A percentile compares a stretch with the other conserved stretches of the same genome.
Conservation (phyloP, 2,113 vertebrate genomes). For the Lucifuga dentata region DNA sequence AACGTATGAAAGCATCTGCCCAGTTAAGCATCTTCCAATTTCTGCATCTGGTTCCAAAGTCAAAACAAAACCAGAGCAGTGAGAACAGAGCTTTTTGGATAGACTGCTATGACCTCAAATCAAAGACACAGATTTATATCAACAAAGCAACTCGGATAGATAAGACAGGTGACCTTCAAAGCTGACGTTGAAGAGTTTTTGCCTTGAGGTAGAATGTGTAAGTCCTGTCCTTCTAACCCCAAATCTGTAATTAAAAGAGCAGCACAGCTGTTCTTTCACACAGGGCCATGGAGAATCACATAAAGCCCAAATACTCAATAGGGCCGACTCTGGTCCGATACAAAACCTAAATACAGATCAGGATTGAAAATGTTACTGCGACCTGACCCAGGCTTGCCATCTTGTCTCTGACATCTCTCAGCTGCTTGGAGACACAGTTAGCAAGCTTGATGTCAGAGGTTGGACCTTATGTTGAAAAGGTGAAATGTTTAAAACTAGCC, state of each 20-base stretch:
- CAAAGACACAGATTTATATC: not conserved
- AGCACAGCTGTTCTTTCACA: constrained; percentile 22
- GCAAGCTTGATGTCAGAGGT: no score
- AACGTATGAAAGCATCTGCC: constrained; percentile 51
- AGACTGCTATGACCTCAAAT: not conserved
- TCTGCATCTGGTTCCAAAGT: constrained; percentile 37
- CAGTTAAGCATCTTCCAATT: constrained; percentile 44
- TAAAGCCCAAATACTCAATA: no score
- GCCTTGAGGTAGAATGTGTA: constrained; percentile 14
- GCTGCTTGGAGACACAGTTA: no score
- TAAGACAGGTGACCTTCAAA: constrained; percentile 31
- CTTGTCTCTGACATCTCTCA: no score
- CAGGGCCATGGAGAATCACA: no score
- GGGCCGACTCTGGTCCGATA: no score
- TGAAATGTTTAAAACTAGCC: no score
- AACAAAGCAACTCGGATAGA: not conserved
- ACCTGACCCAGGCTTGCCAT: no score
- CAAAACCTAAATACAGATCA: no score
- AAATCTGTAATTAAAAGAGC: constrained; percentile 30
- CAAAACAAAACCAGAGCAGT: constrained; percentile 16
- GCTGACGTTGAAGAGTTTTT: not conserved
- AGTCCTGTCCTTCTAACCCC: constrained; percentile 20
- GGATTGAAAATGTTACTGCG: no score
- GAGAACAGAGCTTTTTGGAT: not conserved
- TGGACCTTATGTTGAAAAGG: no score